Evolutionary conservation across 1,140 invertebrate genomes (phyloP).

Genomic region (Macrotrachela quadricornifera): DNA sequence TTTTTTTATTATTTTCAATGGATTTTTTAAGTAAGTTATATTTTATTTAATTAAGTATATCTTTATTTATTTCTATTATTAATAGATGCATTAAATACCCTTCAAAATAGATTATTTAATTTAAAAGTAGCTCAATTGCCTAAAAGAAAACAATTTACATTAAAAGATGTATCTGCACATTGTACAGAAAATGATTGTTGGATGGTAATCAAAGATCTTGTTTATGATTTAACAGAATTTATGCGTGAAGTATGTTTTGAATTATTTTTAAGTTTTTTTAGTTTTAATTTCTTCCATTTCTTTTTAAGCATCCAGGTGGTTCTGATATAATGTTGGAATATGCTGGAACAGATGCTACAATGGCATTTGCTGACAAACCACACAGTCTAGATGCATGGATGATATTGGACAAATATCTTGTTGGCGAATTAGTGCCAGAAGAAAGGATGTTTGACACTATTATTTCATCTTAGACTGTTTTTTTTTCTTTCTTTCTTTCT

Average conservation of each 20-base stretch:
- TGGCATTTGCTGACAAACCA: slow-evolving; percentile 5
- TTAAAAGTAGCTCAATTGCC: no score
- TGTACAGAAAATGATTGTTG: slow-evolving; percentile 16
- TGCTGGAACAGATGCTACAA: slow-evolving; percentile 49
- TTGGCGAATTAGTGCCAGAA: slow-evolving; percentile 6
- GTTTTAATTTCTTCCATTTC: no score
- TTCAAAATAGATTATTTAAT: no score
- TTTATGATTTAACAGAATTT: slow-evolving; percentile 21
- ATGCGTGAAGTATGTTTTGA: slow-evolving; percentile 1
- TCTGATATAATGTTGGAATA: slow-evolving; percentile 58
- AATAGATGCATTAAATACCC: no score
- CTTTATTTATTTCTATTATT: no score
- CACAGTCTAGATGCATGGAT: slow-evolving; percentile 3
- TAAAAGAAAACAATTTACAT: slow-evolving; percentile 9
- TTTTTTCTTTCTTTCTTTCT: no score
- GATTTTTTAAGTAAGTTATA: no score
- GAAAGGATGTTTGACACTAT: background rate
- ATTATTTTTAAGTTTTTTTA: no score
- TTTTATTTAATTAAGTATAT: no score
- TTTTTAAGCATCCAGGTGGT: slow-evolving; percentile 54
- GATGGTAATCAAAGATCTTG: slow-evolving; percentile 18
- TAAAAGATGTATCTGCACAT: slow-evolving; percentile 16
- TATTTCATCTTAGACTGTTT: no score
- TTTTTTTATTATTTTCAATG: no score
- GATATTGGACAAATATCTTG: slow-evolving; percentile 5